These are phyloP conservation scores for Neelides sp. DNA, from an alignment of 1,140 invertebrate species.

Conservation along the genomic window DNA sequence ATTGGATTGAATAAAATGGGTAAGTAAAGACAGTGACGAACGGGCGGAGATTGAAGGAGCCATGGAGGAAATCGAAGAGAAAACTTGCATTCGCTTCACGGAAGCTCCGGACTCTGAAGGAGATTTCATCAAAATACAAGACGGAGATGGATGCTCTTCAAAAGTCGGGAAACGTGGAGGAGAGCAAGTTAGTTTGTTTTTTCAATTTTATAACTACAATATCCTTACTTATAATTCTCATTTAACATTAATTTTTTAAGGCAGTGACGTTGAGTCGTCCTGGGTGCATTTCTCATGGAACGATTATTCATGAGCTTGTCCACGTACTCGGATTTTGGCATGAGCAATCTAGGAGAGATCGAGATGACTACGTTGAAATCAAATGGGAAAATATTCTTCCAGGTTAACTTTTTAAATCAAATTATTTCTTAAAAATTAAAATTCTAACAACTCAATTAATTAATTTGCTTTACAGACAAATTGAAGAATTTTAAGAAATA, in stretches of 20 bases:
- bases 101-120: constrained; percentile 39
- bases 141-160: constrained; percentile 18
- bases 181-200: constrained; percentile 26
- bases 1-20: constrained; percentile 2
- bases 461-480: constrained; percentile 4
- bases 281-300: constrained; percentile 33
- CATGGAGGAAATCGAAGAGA: constrained; percentile 43
- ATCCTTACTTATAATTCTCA: background rate
- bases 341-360: constrained; percentile 44
- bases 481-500: constrained; percentile 10
- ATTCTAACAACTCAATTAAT: background rate
- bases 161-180: constrained; percentile 18
- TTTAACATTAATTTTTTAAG: background rate
- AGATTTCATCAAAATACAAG: constrained; percentile 41
- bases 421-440: background rate
- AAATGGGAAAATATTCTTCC: constrained; percentile 42
- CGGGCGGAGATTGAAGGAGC: constrained; percentile 38
- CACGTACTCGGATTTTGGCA: constrained; percentile 45
- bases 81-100: constrained; percentile 48
- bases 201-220: background rate
- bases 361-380: constrained; percentile 41
- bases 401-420: constrained; percentile 31
- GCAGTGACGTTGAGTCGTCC: background rate
- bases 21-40: constrained; percentile 35
- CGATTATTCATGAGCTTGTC: constrained; percentile 44